Conservation (phyloP, 2,888 invertebrate genomes). For the Epiblema foenella region DNA sequence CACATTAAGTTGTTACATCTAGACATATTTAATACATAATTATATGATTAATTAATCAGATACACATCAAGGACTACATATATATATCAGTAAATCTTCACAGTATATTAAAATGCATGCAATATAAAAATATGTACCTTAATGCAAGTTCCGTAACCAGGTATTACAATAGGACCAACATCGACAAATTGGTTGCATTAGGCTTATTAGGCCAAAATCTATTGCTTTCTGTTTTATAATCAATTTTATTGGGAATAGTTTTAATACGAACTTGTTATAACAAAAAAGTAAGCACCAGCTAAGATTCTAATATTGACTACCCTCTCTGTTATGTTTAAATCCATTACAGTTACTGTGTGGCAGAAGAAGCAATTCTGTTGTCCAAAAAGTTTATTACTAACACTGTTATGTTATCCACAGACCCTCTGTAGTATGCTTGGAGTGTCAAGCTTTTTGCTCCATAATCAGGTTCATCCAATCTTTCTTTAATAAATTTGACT, state of each 20-base stretch:
- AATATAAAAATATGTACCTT: conserved; percentile 9
- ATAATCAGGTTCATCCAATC: conserved; percentile 93
- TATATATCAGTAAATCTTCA: conserved; percentile 14
- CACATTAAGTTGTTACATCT: conserved; percentile 22
- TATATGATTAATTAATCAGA: conserved; percentile 9
- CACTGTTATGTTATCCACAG: conserved; percentile 97
- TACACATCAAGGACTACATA: conserved; percentile 11
- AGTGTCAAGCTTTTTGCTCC: conserved; percentile 96
- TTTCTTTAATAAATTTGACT: conserved; percentile 93
- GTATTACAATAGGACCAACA: neutral
- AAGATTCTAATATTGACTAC: neutral
- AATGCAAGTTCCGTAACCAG: neutral
- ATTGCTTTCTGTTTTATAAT: neutral
- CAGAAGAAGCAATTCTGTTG: conserved; percentile 63
- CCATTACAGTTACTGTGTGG: conserved; percentile 52
- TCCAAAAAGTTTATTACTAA: conserved; percentile 93
- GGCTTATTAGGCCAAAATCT: conserved; percentile 11
- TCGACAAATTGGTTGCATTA: neutral
- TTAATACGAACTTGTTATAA: conserved; percentile 9
- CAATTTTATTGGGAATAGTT: neutral
- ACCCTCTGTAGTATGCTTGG: conserved; percentile 96
- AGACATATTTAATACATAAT: conserved; percentile 23
- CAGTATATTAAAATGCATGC: conserved; percentile 30
- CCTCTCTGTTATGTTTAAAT: conserved; percentile 5
- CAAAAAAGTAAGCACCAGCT: neutral